phyloP scores from a whole-genome alignment of 2,888 invertebrate genomes.

The Netelia fuscicornis region DNA sequence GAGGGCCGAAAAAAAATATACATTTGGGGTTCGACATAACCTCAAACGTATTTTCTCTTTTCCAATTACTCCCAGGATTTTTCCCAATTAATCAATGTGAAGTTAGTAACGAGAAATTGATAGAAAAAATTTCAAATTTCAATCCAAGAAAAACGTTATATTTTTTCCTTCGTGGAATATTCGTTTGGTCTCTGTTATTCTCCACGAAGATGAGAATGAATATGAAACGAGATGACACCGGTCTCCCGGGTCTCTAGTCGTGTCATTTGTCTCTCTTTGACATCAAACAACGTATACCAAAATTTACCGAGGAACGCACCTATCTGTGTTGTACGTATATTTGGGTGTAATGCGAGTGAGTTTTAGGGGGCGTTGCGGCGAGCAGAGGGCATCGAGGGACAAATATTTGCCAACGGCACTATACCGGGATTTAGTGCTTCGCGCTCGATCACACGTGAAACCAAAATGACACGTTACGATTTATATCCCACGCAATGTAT shows the following conservation, averaged over 20 bases:
- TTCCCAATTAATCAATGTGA: no score
- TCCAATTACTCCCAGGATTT: no score
- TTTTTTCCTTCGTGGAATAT: conserved; percentile 19
- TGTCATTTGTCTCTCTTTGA: conserved; percentile 65
- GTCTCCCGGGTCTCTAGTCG: conserved; percentile 49
- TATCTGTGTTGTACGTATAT: conserved; percentile 1
- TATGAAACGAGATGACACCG: conserved; percentile 59
- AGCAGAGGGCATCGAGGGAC: conserved; percentile 35
- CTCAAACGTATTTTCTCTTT: no score
- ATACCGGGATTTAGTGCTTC: conserved; percentile 60
- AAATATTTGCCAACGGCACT: conserved; percentile 61
- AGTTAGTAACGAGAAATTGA: no score
- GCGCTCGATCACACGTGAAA: conserved; percentile 64
- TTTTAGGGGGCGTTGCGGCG: conserved; percentile 46
- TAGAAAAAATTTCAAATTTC: no score
- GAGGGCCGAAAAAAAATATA: no score
- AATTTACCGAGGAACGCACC: conserved; percentile 39
- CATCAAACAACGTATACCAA: conserved; percentile 60
- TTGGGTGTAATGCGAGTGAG: conserved; percentile 31
- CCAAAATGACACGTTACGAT: conserved; percentile 53
- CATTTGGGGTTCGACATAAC: no score
- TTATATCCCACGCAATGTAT: conserved; percentile 28
- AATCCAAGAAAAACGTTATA: background rate
- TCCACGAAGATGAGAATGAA: conserved; percentile 62
- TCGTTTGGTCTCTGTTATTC: background rate